Percentiles rank a stretch among this genome's conserved stretches.
These are phyloP conservation scores for Zygaena filipendulae DNA, from an alignment of 2,888 invertebrate genomes.

Conservation along the genomic window DNA sequence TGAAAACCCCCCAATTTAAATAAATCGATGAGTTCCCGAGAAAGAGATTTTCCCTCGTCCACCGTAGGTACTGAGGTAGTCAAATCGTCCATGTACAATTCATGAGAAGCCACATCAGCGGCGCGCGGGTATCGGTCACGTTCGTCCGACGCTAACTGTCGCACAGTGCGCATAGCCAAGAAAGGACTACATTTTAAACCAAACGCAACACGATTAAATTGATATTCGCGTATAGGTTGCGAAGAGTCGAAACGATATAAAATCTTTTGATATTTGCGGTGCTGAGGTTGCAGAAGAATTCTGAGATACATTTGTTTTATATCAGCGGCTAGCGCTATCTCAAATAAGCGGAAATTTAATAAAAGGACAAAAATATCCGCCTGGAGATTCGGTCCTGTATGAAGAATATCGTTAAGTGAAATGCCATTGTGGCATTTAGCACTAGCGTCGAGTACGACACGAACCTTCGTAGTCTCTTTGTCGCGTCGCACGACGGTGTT, in stretches of 20 bases:
- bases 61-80: conserved; percentile 7
- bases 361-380: conserved; percentile 10
- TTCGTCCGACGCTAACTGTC: conserved; percentile 9
- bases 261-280: conserved; percentile 11
- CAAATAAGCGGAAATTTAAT: conserved; percentile 11
- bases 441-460: conserved; percentile 9
- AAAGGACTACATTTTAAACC: conserved; percentile 12
- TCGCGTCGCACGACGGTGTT: conserved; percentile 10
- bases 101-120: conserved; percentile 11
- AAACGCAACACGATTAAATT: conserved; percentile 13
- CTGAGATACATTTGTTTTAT: conserved; percentile 9
- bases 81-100: conserved; percentile 13
- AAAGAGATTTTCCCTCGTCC: conserved; percentile 5
- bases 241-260: conserved; percentile 9
- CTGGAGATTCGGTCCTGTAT: conserved; percentile 7
- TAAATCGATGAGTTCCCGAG: conserved; percentile 6
- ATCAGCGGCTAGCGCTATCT: conserved; percentile 9
- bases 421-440: conserved; percentile 8
- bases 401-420: conserved; percentile 11
- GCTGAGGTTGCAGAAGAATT: conserved; percentile 3
- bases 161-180: conserved; percentile 10
- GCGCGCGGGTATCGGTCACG: conserved; percentile 4
- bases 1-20: conserved; percentile 9
- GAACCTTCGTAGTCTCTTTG: conserved; percentile 8
- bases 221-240: conserved; percentile 4